Conservation (phyloP, 1,140 invertebrate genomes). For the Hirudo medicinalis region DNA sequence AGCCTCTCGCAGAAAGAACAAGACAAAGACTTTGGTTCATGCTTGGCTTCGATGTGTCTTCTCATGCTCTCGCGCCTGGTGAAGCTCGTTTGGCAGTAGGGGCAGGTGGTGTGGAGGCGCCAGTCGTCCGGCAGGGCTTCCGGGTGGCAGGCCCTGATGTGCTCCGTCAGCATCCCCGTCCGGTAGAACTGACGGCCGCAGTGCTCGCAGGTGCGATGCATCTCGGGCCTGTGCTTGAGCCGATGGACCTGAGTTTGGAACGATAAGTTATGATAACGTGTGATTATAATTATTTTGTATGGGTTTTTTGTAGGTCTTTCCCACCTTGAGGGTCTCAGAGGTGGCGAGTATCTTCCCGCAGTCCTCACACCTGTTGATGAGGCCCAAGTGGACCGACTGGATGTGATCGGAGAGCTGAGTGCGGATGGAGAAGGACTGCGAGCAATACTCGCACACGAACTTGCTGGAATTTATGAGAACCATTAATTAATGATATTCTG, state of each 20-base stretch:
- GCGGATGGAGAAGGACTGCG: background rate
- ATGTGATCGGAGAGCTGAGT: slow-evolving; percentile 13
- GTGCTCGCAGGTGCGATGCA: slow-evolving; percentile 10
- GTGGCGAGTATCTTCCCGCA: slow-evolving; percentile 15
- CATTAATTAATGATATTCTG: background rate
- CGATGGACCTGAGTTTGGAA: slow-evolving; percentile 3
- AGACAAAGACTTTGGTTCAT: background rate
- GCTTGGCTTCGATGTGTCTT: slow-evolving; percentile 11
- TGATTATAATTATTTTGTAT: no score
- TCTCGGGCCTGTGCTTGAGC: slow-evolving; percentile 2
- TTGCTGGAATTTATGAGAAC: background rate
- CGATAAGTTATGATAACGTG: background rate
- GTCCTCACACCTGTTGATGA: slow-evolving; percentile 10
- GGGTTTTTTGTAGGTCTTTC: no score
- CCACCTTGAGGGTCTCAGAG: slow-evolving; percentile 12
- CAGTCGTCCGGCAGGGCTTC: slow-evolving; percentile 15
- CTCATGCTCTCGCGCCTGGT: slow-evolving; percentile 3
- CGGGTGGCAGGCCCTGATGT: slow-evolving; percentile 11
- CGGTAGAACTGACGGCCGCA: slow-evolving; percentile 13
- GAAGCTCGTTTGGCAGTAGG: slow-evolving; percentile 10
- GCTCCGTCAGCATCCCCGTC: slow-evolving; percentile 9
- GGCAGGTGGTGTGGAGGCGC: slow-evolving; percentile 6
- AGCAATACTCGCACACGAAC: slow-evolving; percentile 17
- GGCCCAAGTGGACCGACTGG: slow-evolving; percentile 13
- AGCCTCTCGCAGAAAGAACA: slow-evolving; percentile 7